Evolutionary conservation across 2,888 invertebrate species (phyloP), one percentile per base, ranked within the genome.

Genomic region (Hipparchia semele): DNA sequence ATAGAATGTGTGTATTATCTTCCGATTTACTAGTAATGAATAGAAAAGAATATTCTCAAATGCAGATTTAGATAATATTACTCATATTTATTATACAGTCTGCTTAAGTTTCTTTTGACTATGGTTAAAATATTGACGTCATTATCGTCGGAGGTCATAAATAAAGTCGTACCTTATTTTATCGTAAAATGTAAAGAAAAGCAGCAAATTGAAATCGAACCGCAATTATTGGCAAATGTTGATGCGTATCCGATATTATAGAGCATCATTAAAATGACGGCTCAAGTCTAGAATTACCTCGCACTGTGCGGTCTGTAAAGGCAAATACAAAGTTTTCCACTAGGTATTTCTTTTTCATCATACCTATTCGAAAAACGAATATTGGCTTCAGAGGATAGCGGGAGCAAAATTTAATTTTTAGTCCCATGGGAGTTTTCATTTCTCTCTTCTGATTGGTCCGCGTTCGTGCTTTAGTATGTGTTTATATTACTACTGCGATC

Each of bases 131-230:
- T 23, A 39, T 4, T 2, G 6, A 46, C 9, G 8, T 4, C 10
- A n/a, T 39, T 12, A 66, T 66, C 53, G 12, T 51, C 53, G 56
- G 6, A 45, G 23, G 6, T 49, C 23, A 23, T 23, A 23, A 23
- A 9, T 10, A 67, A 45, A 33, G 33, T 33, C 60, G 60, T 51
- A 54, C 2, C n/a, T 39, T 10, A 49, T 13, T 33, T 9, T n/a
- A 53, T 70, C 70, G 62, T 56, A 13, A 9, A 13, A 7, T 70
- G 46, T 70, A 62, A 70, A 70, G 13, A 56, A 13, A 56, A 53
- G 79, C 79, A 73, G 73, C 73, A 76, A 80, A 82, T 81, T 79
- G 81, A 59, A 39, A 62, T 51, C 58, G 62, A 68, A 76, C 78
- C 78, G 74, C 78, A 77, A 79, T 78, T 79, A 79, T 76, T 72